Evolutionary conservation across 1,140 invertebrate genomes (phyloP).

Genomic region (Heliconius himera): DNA sequence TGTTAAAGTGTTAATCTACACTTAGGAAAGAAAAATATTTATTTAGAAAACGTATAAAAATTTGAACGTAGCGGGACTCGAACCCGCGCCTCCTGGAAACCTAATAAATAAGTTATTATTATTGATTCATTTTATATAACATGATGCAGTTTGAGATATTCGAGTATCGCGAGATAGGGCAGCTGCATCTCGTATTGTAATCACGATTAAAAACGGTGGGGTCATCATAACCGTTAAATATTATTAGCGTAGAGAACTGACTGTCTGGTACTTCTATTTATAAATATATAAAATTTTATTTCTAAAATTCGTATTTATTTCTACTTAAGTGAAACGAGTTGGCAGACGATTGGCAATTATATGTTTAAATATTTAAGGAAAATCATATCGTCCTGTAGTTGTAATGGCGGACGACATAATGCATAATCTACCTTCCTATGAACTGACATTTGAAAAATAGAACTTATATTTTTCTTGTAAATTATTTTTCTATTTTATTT

Average conservation of each 20-base stretch:
- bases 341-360: background rate
- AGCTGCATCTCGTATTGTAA: slow-evolving; percentile 1
- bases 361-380: background rate
- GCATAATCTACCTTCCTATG: background rate
- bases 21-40: too few relatives aligned
- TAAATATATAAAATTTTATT: background rate
- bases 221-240: slow-evolving; percentile 5
- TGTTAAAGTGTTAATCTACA: too few relatives aligned
- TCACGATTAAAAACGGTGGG: background rate
- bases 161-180: background rate
- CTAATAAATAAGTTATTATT: background rate
- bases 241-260: background rate
- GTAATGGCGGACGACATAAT: background rate
- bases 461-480: background rate
- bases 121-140: background rate
- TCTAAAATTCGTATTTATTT: background rate
- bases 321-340: background rate
- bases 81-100: too few relatives aligned
- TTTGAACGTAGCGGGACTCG: too few relatives aligned
- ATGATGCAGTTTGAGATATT: slow-evolving; percentile 5
- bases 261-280: background rate
- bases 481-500: background rate
- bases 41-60: too few relatives aligned
- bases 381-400: background rate
- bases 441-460: background rate